Conservation (phyloP, 1,140 invertebrate species). For the Microplitis demolitor region DNA sequence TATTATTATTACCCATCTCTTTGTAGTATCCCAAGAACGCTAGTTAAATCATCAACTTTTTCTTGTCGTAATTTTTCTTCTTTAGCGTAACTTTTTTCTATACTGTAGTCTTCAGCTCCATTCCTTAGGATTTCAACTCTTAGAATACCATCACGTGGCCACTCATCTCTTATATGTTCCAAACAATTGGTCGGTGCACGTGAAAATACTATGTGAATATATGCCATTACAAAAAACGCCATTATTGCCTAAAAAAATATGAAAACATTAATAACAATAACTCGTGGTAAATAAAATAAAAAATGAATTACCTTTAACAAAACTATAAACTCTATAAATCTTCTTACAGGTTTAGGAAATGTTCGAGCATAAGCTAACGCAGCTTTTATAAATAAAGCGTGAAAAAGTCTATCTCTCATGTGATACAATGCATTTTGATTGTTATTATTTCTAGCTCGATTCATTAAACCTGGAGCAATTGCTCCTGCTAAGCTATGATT, state of each 20-base stretch:
- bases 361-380: slow-evolving; percentile 88
- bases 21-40: slow-evolving; percentile 69
- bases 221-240: slow-evolving; percentile 89
- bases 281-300: neutral
- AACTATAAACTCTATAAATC: slow-evolving; percentile 90
- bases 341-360: slow-evolving; percentile 83
- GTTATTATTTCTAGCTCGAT: slow-evolving; percentile 44
- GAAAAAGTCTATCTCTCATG: slow-evolving; percentile 92
- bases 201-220: slow-evolving; percentile 94
- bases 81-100: slow-evolving; percentile 82
- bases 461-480: slow-evolving; percentile 46
- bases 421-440: slow-evolving; percentile 77
- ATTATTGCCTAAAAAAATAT: slow-evolving; percentile 72
- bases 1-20: slow-evolving; percentile 68
- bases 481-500: slow-evolving; percentile 49
- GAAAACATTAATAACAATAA: slow-evolving; percentile 3
- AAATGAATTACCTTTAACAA: slow-evolving; percentile 74
- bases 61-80: slow-evolving; percentile 74
- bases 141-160: slow-evolving; percentile 95
- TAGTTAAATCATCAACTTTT: slow-evolving; percentile 68
- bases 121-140: slow-evolving; percentile 91
- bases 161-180: slow-evolving; percentile 84
- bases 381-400: slow-evolving; percentile 91
- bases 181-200: slow-evolving; percentile 92
- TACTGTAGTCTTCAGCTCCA: slow-evolving; percentile 70